These are phyloP conservation scores for Chymomyza procnemis DNA, from an alignment of 2,888 invertebrate genomes.

Conservation along the genomic window DNA sequence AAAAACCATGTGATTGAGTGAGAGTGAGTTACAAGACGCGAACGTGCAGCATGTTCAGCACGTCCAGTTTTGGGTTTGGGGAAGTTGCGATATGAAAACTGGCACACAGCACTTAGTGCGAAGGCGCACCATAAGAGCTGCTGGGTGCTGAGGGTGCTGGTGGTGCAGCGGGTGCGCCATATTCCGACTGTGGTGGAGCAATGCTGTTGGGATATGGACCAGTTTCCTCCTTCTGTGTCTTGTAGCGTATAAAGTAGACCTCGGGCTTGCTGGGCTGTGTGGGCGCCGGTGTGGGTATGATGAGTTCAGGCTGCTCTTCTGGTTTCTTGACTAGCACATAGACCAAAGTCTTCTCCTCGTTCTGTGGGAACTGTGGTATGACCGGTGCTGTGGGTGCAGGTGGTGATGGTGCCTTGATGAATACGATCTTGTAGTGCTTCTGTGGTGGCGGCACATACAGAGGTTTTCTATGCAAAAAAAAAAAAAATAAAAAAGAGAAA, in stretches of 20 bases:
- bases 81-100: background rate
- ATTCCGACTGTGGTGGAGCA: slow-evolving; percentile 75
- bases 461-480: slow-evolving; percentile 78
- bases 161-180: slow-evolving; percentile 75
- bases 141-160: slow-evolving; percentile 75
- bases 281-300: slow-evolving; percentile 84
- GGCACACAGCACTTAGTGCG: slow-evolving; percentile 54
- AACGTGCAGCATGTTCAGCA: background rate
- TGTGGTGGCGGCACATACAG: slow-evolving; percentile 82
- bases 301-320: slow-evolving; percentile 84
- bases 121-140: slow-evolving; percentile 77
- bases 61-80: background rate
- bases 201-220: slow-evolving; percentile 78
- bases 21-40: background rate
- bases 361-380: slow-evolving; percentile 83
- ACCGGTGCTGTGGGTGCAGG: slow-evolving; percentile 82
- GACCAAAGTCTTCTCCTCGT: slow-evolving; percentile 87
- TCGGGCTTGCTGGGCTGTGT: slow-evolving; percentile 88
- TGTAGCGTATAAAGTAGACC: slow-evolving; percentile 87
- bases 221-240: slow-evolving; percentile 81
- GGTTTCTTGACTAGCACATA: slow-evolving; percentile 88
- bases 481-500: slow-evolving; percentile 13
- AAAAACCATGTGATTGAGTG: slow-evolving; percentile 32
- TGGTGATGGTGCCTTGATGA: slow-evolving; percentile 86
- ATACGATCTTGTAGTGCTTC: slow-evolving; percentile 89